Conservation (phyloP, 1,140 invertebrate species). For the Lepidurus packardi region DNA sequence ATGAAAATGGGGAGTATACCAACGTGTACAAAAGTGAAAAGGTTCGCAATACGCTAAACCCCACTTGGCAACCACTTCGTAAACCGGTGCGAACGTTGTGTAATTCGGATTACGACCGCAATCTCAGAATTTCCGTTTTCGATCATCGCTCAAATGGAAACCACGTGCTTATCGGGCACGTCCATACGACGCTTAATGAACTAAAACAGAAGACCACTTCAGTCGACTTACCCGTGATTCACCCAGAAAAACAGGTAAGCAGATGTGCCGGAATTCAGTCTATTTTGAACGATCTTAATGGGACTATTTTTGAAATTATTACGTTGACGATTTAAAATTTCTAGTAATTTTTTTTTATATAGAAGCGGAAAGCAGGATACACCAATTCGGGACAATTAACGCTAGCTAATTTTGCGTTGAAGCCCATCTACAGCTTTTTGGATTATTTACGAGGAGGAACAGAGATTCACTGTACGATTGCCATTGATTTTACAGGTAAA, state of each 20-base stretch:
- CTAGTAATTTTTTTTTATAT: conserved; percentile 37
- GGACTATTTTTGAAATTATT: background rate
- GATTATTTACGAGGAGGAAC: conserved; percentile 56
- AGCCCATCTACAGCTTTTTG: conserved; percentile 50
- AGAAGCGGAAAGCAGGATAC: conserved; percentile 42
- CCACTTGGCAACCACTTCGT: conserved; percentile 23
- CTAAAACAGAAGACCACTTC: conserved; percentile 39
- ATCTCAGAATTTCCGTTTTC: conserved; percentile 12
- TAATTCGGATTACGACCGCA: conserved; percentile 13
- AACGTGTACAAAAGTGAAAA: conserved; percentile 16
- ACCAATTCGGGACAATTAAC: conserved; percentile 43
- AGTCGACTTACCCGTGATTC: conserved; percentile 35
- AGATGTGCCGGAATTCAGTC: background rate
- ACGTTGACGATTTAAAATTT: background rate
- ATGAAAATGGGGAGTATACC: conserved; percentile 34
- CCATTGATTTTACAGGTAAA: conserved; percentile 60
- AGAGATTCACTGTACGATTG: conserved; percentile 49
- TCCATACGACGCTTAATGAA: conserved; percentile 7
- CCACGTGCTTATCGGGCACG: conserved; percentile 28
- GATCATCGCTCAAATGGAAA: conserved; percentile 23
- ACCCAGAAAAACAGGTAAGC: conserved; percentile 40
- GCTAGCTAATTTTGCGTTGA: conserved; percentile 42
- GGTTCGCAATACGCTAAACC: conserved; percentile 13
- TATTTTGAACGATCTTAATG: background rate
- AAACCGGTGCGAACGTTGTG: conserved; percentile 23